Percentiles rank a stretch among this genome's conserved stretches.
These are phyloP conservation scores for Crambe crambe DNA, from an alignment of 37 sponge, comb jelly and placozoan genomes.

Conservation along the genomic window DNA sequence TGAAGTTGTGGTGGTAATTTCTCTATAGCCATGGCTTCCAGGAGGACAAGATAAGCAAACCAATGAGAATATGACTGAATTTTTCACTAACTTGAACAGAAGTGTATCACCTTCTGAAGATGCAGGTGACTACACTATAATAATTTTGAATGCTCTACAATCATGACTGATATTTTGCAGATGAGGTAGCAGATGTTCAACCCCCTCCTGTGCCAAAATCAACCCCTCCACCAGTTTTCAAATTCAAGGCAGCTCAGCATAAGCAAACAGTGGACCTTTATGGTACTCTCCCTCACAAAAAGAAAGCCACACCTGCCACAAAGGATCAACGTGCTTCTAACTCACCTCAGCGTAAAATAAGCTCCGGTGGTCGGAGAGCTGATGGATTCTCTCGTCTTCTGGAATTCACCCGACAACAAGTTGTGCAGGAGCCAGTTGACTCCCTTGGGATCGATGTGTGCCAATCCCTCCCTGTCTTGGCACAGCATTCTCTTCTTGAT, in stretches of 20 bases:
- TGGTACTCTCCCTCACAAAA: conserved; percentile 5
- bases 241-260: background rate
- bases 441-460: background rate
- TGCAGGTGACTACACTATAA: too few relatives aligned
- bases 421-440: background rate
- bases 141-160: too few relatives aligned
- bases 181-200: too few relatives aligned
- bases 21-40: background rate
- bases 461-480: conserved; percentile 5
- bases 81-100: background rate
- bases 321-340: background rate
- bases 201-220: background rate
- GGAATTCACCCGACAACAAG: conserved; percentile 30
- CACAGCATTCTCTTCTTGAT: background rate
- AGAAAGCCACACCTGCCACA: background rate
- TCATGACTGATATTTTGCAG: too few relatives aligned
- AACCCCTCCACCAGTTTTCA: background rate
- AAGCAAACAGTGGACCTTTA: background rate
- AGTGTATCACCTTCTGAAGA: too few relatives aligned
- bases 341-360: background rate
- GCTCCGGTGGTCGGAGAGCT: background rate
- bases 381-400: conserved; percentile 25
- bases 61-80: background rate
- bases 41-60: too few relatives aligned
- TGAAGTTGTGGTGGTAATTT: background rate